Percentiles rank a stretch among this genome's conserved stretches.
These are phyloP conservation scores for Oscarella lobularis DNA, from an alignment of 37 sponge, comb jelly and placozoan species.

Conservation along the genomic window DNA sequence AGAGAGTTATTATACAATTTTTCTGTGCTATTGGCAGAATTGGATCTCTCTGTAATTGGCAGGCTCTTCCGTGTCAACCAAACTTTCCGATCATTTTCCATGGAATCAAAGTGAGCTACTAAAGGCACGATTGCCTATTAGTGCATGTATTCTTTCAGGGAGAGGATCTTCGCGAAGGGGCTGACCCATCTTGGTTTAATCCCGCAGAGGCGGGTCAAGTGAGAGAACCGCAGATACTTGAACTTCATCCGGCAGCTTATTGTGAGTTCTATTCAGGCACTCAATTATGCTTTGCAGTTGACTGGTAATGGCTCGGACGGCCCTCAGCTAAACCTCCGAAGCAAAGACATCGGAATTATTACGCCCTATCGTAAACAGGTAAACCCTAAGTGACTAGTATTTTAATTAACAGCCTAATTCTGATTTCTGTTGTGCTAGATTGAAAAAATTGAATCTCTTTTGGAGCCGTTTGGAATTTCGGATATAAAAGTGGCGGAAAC, in stretches of 20 bases:
- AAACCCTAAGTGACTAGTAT: too few relatives aligned
- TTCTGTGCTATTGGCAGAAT: constrained; percentile 14
- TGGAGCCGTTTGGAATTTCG: background rate
- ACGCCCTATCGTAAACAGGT: constrained; percentile 71
- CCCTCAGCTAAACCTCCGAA: background rate
- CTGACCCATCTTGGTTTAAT: constrained; percentile 66
- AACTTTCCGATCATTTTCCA: constrained; percentile 59
- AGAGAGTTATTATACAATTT: background rate
- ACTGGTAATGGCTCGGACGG: constrained; percentile 10
- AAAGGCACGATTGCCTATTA: background rate
- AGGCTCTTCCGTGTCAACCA: constrained; percentile 23
- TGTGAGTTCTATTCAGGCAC: constrained; percentile 14
- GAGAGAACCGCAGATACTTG: too few relatives aligned
- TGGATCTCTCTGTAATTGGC: constrained; percentile 22
- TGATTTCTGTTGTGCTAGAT: too few relatives aligned
- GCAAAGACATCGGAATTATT: constrained; percentile 42
- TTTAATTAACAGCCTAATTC: too few relatives aligned
- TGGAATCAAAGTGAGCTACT: constrained; percentile 23
- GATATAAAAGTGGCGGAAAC: background rate
- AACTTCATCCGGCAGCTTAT: background rate
- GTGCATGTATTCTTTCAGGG: constrained; percentile 15
- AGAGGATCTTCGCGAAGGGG: constrained; percentile 56
- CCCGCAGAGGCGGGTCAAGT: constrained; percentile 60
- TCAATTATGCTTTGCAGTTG: constrained; percentile 23
- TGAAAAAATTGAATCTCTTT: background rate